Percentiles rank a stretch among this genome's conserved stretches.
These are phyloP conservation scores for Thamnophis sirtalis DNA, from an alignment of 2,113 vertebrate genomes.

Conservation along the genomic window DNA sequence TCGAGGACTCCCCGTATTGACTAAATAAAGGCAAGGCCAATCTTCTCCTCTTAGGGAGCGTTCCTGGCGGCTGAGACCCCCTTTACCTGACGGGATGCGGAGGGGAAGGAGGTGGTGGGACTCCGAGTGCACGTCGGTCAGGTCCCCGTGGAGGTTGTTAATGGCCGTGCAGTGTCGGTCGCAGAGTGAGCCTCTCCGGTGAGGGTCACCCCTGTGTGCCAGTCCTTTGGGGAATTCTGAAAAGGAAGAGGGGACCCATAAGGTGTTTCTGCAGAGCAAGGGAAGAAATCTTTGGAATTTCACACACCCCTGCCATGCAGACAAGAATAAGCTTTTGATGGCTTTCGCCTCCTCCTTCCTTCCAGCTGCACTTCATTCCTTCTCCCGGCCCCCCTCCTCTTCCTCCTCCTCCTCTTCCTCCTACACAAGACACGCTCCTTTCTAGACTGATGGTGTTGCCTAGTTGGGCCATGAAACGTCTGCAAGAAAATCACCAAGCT, in stretches of 20 bases:
- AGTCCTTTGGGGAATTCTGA: slow-evolving; percentile 60
- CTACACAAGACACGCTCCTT: too few relatives aligned
- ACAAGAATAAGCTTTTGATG: neutral
- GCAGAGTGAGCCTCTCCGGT: slow-evolving; percentile 57
- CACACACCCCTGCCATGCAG: neutral
- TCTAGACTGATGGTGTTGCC: too few relatives aligned
- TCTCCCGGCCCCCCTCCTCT: too few relatives aligned
- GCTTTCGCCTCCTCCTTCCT: neutral
- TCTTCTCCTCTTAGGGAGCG: neutral
- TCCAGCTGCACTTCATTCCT: neutral
- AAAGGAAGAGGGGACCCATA: neutral
- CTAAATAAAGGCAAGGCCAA: fast-evolving
- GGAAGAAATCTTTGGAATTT: neutral
- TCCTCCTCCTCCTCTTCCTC: neutral
- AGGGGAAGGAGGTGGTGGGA: slow-evolving; percentile 49
- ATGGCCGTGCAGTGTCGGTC: slow-evolving; percentile 54
- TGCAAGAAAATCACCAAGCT: too few relatives aligned
- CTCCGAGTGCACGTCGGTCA: slow-evolving; percentile 46
- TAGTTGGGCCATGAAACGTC: too few relatives aligned
- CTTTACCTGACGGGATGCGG: slow-evolving; percentile 53
- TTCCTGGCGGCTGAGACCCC: neutral
- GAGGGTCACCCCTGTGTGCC: slow-evolving; percentile 16
- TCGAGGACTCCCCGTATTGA: neutral
- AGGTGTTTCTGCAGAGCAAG: neutral
- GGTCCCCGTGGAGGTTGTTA: slow-evolving; percentile 47